Percentiles rank a stretch among this genome's conserved stretches.
Evolutionary conservation across 2,113 vertebrate genomes (phyloP).

Genomic region (Chamaea fasciata): DNA sequence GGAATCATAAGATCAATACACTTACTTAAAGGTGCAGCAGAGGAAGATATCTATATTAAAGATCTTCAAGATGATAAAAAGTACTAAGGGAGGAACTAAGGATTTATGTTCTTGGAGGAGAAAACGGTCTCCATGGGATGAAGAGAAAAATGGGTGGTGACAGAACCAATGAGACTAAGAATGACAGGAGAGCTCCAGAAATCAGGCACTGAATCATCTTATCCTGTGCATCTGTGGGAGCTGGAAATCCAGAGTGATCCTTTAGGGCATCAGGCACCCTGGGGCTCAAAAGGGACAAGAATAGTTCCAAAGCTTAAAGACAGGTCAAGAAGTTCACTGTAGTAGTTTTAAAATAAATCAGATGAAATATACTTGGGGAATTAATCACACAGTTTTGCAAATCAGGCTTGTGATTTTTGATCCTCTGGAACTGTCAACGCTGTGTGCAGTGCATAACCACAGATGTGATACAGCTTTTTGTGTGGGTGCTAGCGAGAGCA

Average conservation of each 20-base stretch:
- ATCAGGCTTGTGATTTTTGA: not conserved
- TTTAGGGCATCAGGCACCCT: not conserved
- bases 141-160: not conserved
- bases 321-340: not conserved
- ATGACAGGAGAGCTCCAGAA: not conserved
- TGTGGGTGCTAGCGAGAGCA: not conserved
- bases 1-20: not conserved
- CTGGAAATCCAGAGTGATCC: not conserved
- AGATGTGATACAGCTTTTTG: not conserved
- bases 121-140: not conserved
- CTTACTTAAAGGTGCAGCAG: not conserved
- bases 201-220: not conserved
- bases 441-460: not conserved
- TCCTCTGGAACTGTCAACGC: not conserved
- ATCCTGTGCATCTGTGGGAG: not conserved
- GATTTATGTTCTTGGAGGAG: not conserved
- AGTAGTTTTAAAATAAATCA: not conserved
- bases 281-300: not conserved
- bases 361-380: not conserved
- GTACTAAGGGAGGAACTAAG: not conserved
- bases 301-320: not conserved
- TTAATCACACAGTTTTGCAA: not conserved
- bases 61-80: not conserved
- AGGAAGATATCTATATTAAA: not conserved
- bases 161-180: not conserved